Evolutionary conservation across 2,113 vertebrate genomes (phyloP).

Genomic region (Pseudorectes ferrugineus): DNA sequence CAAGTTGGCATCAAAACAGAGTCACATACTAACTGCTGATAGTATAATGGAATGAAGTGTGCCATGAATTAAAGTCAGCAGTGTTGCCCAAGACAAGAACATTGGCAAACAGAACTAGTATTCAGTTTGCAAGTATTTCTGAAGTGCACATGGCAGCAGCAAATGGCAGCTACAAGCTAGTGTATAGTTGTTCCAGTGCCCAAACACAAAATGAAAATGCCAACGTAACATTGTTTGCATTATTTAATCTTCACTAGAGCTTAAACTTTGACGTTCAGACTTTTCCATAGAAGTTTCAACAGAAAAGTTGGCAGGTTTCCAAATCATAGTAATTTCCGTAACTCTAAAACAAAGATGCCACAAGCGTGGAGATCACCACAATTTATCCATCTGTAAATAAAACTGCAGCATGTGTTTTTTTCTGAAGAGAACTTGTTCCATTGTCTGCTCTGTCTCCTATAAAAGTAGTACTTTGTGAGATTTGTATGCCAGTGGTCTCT

Average conservation of each 20-base stretch:
- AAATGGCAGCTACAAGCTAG: neutral
- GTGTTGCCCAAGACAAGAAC: neutral
- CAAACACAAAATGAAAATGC: neutral
- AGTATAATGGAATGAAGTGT: neutral
- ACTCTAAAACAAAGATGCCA: neutral
- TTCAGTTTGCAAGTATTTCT: neutral
- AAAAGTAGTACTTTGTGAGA: neutral
- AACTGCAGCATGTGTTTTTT: neutral
- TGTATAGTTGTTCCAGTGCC: neutral
- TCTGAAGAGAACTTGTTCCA: neutral
- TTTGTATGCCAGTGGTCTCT: neutral
- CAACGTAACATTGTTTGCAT: neutral
- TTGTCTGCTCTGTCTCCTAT: neutral
- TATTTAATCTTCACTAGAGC: neutral
- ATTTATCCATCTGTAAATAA: neutral
- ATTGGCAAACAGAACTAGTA: neutral
- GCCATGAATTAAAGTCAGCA: neutral
- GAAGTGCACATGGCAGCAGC: neutral
- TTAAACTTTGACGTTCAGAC: neutral
- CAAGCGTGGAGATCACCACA: accelerated
- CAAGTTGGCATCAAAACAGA: neutral
- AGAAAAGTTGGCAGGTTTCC: neutral
- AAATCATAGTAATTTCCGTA: neutral
- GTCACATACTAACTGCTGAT: neutral
- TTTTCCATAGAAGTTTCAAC: neutral